A percentile compares a stretch with the other conserved stretches of the same genome.
Evolutionary conservation across 2,797 vertebrate species (phyloP).

Genomic region (Danio tinwini): DNA sequence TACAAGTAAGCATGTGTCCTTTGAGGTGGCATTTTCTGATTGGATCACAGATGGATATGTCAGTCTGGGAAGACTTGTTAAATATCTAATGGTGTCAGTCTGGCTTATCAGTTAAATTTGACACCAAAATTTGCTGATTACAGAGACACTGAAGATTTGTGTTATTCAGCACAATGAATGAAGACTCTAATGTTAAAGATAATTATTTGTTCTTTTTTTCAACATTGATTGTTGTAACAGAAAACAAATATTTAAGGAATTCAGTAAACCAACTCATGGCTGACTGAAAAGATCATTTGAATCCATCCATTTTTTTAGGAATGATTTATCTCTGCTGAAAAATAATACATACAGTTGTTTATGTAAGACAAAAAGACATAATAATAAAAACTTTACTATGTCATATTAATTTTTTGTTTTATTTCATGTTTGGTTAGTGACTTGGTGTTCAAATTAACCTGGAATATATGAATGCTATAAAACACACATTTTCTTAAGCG

Average conservation of each 20-base stretch:
- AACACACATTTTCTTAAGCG: neutral
- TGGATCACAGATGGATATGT: slow-evolving; percentile 17
- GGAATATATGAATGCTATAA: neutral
- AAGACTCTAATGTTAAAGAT: slow-evolving; percentile 16
- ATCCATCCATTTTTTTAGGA: slow-evolving; percentile 14
- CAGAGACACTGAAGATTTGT: slow-evolving; percentile 8
- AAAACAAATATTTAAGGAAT: slow-evolving; percentile 15
- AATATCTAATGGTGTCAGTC: slow-evolving; percentile 22
- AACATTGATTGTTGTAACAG: slow-evolving; percentile 26
- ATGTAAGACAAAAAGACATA: slow-evolving; percentile 11
- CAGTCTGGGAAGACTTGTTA: slow-evolving; percentile 32
- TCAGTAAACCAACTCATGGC: slow-evolving; percentile 3
- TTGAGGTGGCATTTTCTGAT: slow-evolving; percentile 40
- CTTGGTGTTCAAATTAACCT: neutral
- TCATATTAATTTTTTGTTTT: slow-evolving; percentile 18
- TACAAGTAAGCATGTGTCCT: slow-evolving; percentile 20
- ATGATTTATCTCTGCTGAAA: neutral
- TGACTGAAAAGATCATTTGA: neutral
- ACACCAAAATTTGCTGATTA: slow-evolving; percentile 12
- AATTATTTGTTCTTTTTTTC: neutral
- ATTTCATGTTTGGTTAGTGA: neutral
- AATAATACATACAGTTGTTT: neutral
- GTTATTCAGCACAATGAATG: slow-evolving; percentile 1
- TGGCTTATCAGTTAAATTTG: slow-evolving; percentile 1
- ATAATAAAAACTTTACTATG: slow-evolving; percentile 48